Evolutionary conservation across 2,797 vertebrate species (phyloP).

Genomic region (Glyptemys insculpta): DNA sequence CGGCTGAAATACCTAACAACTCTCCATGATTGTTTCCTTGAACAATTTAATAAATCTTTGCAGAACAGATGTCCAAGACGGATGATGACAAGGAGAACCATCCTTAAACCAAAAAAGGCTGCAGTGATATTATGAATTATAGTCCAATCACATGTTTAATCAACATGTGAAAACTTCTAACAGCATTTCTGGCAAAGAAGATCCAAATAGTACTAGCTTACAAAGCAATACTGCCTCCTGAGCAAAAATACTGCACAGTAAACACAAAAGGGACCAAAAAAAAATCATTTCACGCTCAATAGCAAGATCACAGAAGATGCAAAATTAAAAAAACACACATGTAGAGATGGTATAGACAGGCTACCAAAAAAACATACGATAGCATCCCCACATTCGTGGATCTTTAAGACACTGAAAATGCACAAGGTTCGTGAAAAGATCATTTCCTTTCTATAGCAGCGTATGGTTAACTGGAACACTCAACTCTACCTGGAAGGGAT

Average conservation of each 20-base stretch:
- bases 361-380: background rate
- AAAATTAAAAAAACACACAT: background rate
- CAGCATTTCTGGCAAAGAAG: background rate
- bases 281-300: background rate
- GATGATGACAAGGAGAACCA: background rate
- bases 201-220: background rate
- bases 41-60: background rate
- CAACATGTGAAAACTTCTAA: background rate
- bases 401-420: background rate
- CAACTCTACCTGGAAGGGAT: background rate
- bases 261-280: background rate
- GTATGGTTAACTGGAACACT: background rate
- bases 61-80: background rate
- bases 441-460: background rate
- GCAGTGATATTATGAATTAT: background rate
- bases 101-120: background rate
- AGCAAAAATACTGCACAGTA: background rate
- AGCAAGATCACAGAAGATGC: background rate
- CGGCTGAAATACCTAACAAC: background rate
- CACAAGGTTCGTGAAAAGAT: background rate
- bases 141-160: background rate
- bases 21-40: background rate
- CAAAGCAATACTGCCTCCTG: background rate
- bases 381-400: background rate
- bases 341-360: background rate